Evolutionary conservation across 1,140 invertebrate genomes (phyloP).

Genomic region (Tetranychus urticae): DNA sequence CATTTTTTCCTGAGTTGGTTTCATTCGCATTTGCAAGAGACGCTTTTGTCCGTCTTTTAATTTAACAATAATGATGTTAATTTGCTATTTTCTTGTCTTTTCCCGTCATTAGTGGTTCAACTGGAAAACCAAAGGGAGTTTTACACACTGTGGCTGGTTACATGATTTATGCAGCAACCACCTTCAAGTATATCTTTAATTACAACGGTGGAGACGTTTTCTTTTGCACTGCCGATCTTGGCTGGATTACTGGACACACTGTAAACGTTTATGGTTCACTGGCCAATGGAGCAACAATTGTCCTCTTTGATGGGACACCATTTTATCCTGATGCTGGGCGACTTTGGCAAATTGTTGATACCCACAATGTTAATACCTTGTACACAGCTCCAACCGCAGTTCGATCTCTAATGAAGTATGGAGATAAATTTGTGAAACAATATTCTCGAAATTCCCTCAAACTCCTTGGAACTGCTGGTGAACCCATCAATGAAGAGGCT

Average conservation of each 20-base stretch:
- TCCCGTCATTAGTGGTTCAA: conserved; percentile 47
- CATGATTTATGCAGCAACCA: conserved; percentile 64
- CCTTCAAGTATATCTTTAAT: conserved; percentile 85
- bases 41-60: too few species aligned
- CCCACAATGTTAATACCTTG: conserved; percentile 84
- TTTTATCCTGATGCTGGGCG: conserved; percentile 51
- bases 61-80: too few species aligned
- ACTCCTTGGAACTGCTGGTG: conserved; percentile 78
- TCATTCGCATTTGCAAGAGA: too few species aligned
- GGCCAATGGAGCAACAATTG: conserved; percentile 58
- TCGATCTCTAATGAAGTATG: conserved; percentile 71
- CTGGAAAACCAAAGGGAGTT: conserved; percentile 91
- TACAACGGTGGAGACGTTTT: conserved; percentile 71
- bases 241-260: conserved; percentile 93
- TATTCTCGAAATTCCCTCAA: conserved; percentile 28
- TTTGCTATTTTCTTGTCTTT: not conserved
- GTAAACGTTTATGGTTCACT: conserved; percentile 87
- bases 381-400: conserved; percentile 97
- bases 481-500: conserved; percentile 92
- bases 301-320: conserved; percentile 83
- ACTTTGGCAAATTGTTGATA: conserved; percentile 75
- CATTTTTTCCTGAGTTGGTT: too few species aligned
- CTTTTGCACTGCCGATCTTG: conserved; percentile 98
- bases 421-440: conserved; percentile 31
- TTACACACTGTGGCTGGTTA: conserved; percentile 82